Evolutionary conservation across 2,113 vertebrate genomes (phyloP).

Genomic region (Microcebus murinus): DNA sequence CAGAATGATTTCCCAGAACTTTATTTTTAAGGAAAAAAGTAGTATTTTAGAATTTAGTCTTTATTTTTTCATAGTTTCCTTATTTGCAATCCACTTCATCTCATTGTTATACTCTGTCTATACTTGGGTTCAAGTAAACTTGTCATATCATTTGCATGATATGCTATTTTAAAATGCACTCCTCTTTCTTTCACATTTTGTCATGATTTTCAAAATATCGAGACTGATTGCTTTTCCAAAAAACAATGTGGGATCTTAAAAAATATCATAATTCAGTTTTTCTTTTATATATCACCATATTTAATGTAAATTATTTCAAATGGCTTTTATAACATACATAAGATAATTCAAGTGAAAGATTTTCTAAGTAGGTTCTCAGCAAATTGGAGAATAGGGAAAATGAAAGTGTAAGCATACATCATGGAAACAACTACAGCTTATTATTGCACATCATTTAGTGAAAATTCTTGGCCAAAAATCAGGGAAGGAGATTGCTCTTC

Average conservation of each 20-base stretch:
- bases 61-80: not conserved
- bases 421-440: not conserved
- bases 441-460: not conserved
- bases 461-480: not conserved
- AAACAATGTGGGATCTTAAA: not conserved
- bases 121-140: not conserved
- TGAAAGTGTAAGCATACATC: not conserved
- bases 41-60: not conserved
- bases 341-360: not conserved
- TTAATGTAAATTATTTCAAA: slow-evolving; percentile 27
- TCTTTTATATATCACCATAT: not conserved
- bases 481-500: not conserved
- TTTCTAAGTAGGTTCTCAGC: not conserved
- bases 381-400: slow-evolving; percentile 17
- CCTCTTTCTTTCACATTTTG: not conserved
- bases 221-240: not conserved
- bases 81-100: not conserved
- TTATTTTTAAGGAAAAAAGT: not conserved
- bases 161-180: not conserved
- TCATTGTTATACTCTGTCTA: not conserved
- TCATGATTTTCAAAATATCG: not conserved
- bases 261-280: not conserved
- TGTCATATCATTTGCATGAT: not conserved
- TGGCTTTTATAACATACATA: not conserved
- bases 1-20: not conserved